A percentile compares a stretch with the other conserved stretches of the same genome.
These are phyloP conservation scores for Carabus problematicus DNA, from an alignment of 2,888 invertebrate genomes.

Conservation along the genomic window DNA sequence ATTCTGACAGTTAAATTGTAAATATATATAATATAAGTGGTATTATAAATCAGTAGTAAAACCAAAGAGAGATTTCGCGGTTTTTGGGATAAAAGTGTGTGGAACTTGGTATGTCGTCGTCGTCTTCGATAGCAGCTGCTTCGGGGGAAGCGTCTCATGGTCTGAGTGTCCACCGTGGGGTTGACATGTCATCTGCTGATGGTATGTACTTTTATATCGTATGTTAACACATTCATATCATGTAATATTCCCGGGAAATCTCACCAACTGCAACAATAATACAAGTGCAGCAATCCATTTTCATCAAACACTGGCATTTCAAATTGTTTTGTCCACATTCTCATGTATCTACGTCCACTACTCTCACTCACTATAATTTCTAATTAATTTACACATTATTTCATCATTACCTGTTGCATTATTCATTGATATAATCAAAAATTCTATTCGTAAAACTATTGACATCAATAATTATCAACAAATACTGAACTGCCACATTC, in stretches of 20 bases:
- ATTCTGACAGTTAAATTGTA: constrained; percentile 41
- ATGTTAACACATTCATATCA: neutral
- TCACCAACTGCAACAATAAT: too few relatives aligned
- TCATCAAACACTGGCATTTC: too few relatives aligned
- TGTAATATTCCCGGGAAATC: neutral
- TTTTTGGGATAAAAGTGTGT: constrained; percentile 12
- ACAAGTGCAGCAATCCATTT: too few relatives aligned
- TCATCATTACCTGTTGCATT: too few relatives aligned
- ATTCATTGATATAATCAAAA: too few relatives aligned
- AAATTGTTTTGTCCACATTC: too few relatives aligned
- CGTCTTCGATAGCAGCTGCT: constrained; percentile 29
- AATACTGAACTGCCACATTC: too few relatives aligned
- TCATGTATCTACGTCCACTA: too few relatives aligned
- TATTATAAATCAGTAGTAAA: constrained; percentile 33
- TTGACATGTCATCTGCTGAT: constrained; percentile 34
- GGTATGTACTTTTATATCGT: constrained; percentile 16
- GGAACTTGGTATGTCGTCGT: constrained; percentile 20
- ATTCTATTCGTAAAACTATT: too few relatives aligned
- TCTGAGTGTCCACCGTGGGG: constrained; percentile 19
- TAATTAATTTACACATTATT: too few relatives aligned
- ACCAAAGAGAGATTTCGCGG: constrained; percentile 40
- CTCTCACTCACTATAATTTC: too few relatives aligned
- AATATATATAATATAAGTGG: constrained; percentile 39
- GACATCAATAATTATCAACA: too few relatives aligned
- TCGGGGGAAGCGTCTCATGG: constrained; percentile 34